Conservation (phyloP, 2,113 vertebrate species). For the Ifrita kowaldi region DNA sequence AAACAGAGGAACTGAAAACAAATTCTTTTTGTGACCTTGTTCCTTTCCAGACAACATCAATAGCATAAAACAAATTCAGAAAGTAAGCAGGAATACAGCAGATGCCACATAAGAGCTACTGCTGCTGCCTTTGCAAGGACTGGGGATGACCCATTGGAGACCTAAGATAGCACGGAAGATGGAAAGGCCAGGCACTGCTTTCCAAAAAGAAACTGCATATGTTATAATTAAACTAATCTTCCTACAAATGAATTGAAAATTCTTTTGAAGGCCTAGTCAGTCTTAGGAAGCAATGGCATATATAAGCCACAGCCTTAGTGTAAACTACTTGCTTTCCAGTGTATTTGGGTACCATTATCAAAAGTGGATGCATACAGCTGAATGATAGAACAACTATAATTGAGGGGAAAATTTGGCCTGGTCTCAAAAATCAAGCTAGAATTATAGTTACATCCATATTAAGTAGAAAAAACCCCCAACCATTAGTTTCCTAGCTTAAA, state of each 20-base stretch:
- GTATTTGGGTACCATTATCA: neutral
- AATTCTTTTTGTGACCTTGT: neutral
- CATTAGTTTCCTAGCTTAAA: neutral
- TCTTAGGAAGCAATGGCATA: neutral
- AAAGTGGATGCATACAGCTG: neutral
- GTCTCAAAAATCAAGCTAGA: constrained; percentile 7
- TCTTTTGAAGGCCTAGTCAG: neutral
- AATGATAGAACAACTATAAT: constrained; percentile 5
- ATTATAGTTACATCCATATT: neutral
- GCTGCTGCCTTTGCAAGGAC: neutral
- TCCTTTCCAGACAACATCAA: neutral
- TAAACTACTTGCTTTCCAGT: neutral
- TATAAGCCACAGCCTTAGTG: neutral
- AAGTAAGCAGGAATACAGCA: neutral
- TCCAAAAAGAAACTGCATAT: neutral
- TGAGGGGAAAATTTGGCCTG: neutral
- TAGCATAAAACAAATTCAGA: neutral
- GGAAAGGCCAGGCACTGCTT: neutral
- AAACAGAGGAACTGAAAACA: neutral
- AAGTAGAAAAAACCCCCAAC: neutral
- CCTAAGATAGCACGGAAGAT: neutral
- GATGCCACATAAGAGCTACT: neutral
- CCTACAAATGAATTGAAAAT: neutral
- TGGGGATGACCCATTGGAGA: neutral
- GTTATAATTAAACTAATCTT: neutral